These are phyloP conservation scores for Zaprionus lachaisei DNA, from an alignment of 1,140 invertebrate genomes.

Conservation along the genomic window DNA sequence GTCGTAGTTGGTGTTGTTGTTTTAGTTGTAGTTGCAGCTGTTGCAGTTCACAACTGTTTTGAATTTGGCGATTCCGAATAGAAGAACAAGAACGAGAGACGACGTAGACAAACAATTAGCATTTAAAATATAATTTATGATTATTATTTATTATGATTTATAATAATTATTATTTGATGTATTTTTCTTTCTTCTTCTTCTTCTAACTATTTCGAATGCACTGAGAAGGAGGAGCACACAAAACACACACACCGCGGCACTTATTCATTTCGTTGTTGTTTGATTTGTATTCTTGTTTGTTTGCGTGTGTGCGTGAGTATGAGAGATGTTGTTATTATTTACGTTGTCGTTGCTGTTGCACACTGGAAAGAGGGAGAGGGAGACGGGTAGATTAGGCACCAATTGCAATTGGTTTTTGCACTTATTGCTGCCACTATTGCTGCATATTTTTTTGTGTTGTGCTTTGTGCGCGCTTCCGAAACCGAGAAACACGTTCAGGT, in stretches of 20 bases:
- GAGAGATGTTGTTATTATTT: constrained; percentile 28
- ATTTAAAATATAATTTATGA: constrained; percentile 20
- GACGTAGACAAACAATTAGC: constrained; percentile 1
- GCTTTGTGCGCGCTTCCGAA: constrained; percentile 44
- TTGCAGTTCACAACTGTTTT: constrained; percentile 51
- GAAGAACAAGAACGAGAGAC: constrained; percentile 27
- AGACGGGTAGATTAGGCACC: constrained; percentile 27
- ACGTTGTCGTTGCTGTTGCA: constrained; percentile 1
- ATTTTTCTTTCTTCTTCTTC: constrained; percentile 20
- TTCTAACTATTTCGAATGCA: constrained; percentile 44
- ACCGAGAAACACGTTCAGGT: constrained; percentile 59
- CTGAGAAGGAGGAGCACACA: constrained; percentile 14
- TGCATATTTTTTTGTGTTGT: constrained; percentile 25
- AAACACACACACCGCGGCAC: constrained; percentile 27
- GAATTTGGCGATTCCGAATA: constrained; percentile 30
- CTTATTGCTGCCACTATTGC: constrained; percentile 8
- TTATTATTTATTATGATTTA: constrained; percentile 26
- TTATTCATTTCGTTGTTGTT: constrained; percentile 35
- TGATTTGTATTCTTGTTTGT: constrained; percentile 1
- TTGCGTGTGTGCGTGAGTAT: constrained; percentile 25
- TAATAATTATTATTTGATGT: constrained; percentile 16
- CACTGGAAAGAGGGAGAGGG: constrained; percentile 19
- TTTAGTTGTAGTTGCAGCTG: constrained; percentile 40
- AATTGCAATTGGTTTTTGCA: constrained; percentile 15
- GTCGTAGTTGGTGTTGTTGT: constrained; percentile 25